These are phyloP conservation scores for Lycaena phlaeas DNA, from an alignment of 2,888 invertebrate species.

Conservation along the genomic window DNA sequence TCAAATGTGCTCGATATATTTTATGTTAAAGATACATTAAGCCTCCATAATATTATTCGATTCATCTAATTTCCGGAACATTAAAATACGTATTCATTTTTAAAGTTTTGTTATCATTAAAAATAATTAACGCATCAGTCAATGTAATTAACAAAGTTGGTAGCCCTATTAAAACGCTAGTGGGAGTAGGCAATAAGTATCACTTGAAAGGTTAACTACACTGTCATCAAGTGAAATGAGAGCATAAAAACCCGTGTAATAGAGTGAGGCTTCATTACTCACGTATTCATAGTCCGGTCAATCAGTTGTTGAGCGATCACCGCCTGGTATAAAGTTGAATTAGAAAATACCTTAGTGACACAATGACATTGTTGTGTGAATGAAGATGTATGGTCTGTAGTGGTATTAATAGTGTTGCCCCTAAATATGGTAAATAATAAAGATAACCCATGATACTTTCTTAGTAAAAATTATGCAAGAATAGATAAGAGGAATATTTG, in stretches of 20 bases:
- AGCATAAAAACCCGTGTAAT: slow-evolving; percentile 27
- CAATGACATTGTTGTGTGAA: too few species aligned
- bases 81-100: not conserved
- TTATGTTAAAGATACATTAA: not conserved
- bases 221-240: slow-evolving; percentile 27
- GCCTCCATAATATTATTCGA: not conserved
- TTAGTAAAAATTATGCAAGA: too few species aligned
- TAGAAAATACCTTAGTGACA: too few species aligned
- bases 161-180: slow-evolving; percentile 11
- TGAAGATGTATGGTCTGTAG: too few species aligned
- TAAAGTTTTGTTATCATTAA: too few species aligned
- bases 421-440: too few species aligned
- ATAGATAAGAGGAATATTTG: too few species aligned
- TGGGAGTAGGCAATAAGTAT: slow-evolving; percentile 21
- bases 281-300: slow-evolving; percentile 55
- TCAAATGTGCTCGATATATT: not conserved
- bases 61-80: not conserved
- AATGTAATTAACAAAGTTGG: slow-evolving; percentile 4
- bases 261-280: slow-evolving; percentile 43
- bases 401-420: not conserved
- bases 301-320: slow-evolving; percentile 30
- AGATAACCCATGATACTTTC: too few species aligned
- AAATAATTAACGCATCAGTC: not conserved
- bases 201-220: slow-evolving; percentile 26
- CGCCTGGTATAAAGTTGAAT: slow-evolving; percentile 15